Evolutionary conservation across 2,888 invertebrate genomes (phyloP).

Genomic region (Byasa hedistus): DNA sequence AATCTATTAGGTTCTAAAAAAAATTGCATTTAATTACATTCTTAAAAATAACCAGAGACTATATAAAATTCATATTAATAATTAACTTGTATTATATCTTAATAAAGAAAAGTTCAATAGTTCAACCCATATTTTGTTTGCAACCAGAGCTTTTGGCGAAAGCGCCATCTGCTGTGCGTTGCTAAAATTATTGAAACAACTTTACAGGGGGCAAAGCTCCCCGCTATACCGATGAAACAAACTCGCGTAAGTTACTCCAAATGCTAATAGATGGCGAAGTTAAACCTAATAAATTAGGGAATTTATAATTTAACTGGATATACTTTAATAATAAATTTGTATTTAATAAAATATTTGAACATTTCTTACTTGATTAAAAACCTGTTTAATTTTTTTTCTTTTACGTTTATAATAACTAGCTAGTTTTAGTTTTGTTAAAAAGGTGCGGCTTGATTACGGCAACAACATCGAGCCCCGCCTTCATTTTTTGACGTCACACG

Average conservation of each 20-base stretch:
- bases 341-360: no score
- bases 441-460: conserved; percentile 17
- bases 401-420: background rate
- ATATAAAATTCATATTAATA: no score
- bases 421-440: background rate
- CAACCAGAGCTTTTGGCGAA: background rate
- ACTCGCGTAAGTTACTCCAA: background rate
- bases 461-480: conserved; percentile 23
- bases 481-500: conserved; percentile 61
- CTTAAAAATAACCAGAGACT: no score
- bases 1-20: no score
- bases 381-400: background rate
- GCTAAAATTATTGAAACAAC: background rate
- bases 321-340: no score
- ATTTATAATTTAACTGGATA: no score
- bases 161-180: conserved; percentile 2
- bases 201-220: background rate
- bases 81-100: background rate
- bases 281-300: no score
- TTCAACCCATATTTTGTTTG: background rate
- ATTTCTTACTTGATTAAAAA: no score
- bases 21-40: no score
- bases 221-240: background rate
- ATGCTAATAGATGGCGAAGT: background rate
- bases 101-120: background rate